Base-by-base conservation (phyloP, 2,113 vertebrate species). In the Pardalotus punctatus region DNA sequence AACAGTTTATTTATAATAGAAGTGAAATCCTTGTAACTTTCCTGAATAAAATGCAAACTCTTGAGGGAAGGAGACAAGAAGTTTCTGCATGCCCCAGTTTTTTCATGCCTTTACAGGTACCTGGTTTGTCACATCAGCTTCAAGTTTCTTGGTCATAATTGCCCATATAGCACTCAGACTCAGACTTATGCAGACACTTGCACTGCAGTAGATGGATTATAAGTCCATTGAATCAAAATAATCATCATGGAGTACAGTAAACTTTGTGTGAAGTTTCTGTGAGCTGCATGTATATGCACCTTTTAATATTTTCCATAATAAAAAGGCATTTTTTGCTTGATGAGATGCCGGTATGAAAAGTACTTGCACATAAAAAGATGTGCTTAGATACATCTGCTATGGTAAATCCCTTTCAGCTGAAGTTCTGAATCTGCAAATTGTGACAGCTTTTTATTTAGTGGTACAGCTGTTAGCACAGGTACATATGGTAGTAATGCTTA, bases 401-500 rank as follows among this genome's bases (percentile, higher is more conserved):
- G 84, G 56, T 81, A 94, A 97, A 97, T 97, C 54, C 91, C 36
- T 72, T 90, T 93, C 81, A 95, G 77, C 67, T 94, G 78, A 95
- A 93, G 74, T 97, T 97, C 93, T 97, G 96, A 97, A 95, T 98
- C 81, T 98, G 86, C 89, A 92, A 62, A 71, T 78, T 87, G 51
- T 95, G 96, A 86, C 94, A 97, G 86, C 74, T 95, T 95, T 97
- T 94, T 93, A 94, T 97, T 96, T 88, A 85, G 93, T 86, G 69
- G 28, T 82, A 28, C 57, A 94, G 85, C 79, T 94, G 74, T 92
- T 96, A 90, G 93, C 45, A 61, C 88, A 80, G 72, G 72, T 96
- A 73, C 76, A 80, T 97, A 92, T 62, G 81, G 83, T 81, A 81
- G 78, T 1, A 4, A 48, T 93, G 60, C 91, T 95, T 94, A 93